These are phyloP conservation scores for Amphiura filiformis DNA, from an alignment of 35 echinoderm and acorn worm genomes.

Conservation along the genomic window DNA sequence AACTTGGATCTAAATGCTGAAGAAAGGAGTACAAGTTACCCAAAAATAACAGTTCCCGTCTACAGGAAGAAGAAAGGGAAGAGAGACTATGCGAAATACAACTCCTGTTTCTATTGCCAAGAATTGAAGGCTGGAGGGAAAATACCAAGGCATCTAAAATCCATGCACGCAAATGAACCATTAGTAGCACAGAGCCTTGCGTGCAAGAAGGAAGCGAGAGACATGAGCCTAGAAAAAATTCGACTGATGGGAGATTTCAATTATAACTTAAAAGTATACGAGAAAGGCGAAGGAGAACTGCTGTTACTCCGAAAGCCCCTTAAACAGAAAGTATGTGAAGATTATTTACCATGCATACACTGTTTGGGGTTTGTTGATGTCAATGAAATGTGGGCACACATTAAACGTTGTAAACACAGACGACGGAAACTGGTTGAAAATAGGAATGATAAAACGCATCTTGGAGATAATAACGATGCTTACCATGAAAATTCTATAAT, in stretches of 20 bases:
- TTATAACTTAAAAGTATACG: conserved; percentile 16
- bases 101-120: conserved; percentile 6
- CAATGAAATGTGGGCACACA: conserved; percentile 25
- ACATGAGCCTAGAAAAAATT: conserved; percentile 26
- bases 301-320: not conserved
- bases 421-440: not conserved
- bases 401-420: conserved; percentile 22
- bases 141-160: conserved; percentile 14
- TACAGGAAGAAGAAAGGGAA: not conserved
- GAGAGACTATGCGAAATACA: not conserved
- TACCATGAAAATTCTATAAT: conserved; percentile 3
- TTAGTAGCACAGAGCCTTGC: not conserved
- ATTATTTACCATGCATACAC: conserved; percentile 28
- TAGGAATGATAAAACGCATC: too few species aligned
- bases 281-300: conserved; percentile 30
- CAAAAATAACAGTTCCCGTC: not conserved
- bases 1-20: too few species aligned
- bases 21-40: not conserved
- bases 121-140: conserved; percentile 16
- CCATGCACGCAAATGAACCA: conserved; percentile 3
- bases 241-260: conserved; percentile 31
- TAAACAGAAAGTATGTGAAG: conserved; percentile 18
- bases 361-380: conserved; percentile 28
- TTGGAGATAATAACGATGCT: conserved; percentile 8
- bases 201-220: not conserved